Evolutionary conservation across 2,113 vertebrate species (phyloP).

Genomic region (Fulmarus glacialis): DNA sequence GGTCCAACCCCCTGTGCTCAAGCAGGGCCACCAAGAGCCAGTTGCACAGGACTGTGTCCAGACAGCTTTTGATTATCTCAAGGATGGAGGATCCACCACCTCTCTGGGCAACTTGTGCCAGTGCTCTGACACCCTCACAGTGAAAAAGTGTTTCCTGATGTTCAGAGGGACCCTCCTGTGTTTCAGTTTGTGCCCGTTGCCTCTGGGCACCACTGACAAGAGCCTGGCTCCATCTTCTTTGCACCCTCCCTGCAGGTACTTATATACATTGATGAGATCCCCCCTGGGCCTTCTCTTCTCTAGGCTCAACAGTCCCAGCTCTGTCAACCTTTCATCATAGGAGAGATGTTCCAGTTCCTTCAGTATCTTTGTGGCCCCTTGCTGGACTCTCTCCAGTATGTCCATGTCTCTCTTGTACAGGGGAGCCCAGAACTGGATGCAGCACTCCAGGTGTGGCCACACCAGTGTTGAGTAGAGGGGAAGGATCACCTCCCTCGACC

Average conservation of each 20-base stretch:
- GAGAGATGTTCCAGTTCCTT: neutral
- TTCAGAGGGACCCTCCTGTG: neutral
- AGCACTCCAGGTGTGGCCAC: neutral
- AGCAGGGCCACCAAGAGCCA: neutral
- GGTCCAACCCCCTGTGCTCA: neutral
- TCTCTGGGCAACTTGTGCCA: neutral
- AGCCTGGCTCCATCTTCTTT: fast-evolving
- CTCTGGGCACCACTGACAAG: neutral
- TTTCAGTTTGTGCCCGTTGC: neutral
- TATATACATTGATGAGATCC: neutral
- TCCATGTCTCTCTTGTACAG: too few relatives aligned
- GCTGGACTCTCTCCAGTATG: neutral
- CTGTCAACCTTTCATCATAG: neutral
- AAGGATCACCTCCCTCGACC: neutral
- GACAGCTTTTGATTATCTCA: neutral
- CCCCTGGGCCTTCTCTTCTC: neutral
- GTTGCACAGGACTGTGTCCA: fast-evolving
- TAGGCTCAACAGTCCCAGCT: neutral
- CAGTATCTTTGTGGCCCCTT: neutral
- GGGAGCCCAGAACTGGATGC: neutral
- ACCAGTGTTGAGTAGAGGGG: neutral
- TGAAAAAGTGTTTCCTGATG: neutral
- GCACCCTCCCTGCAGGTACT: neutral
- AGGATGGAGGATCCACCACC: neutral
- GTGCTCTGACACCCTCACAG: neutral